These are phyloP conservation scores for Dysidea cf. avara DNA, from an alignment of 37 sponge, comb jelly and placozoan genomes.

Conservation along the genomic window DNA sequence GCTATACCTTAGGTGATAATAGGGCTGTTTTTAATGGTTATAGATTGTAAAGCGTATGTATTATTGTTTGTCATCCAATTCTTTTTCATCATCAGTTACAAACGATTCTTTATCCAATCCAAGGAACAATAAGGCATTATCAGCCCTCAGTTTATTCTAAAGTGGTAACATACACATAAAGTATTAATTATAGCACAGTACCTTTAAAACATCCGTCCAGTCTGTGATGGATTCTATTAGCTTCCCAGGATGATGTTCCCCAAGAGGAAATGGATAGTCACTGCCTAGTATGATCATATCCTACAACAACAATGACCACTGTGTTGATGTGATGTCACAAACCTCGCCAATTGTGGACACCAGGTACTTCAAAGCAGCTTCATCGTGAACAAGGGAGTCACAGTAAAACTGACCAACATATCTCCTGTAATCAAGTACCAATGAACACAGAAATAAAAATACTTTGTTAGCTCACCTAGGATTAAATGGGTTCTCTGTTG, in stretches of 20 bases:
- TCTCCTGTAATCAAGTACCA: slow-evolving; percentile 42
- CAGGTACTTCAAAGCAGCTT: slow-evolving; percentile 70
- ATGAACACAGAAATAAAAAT: not conserved
- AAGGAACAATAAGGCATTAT: slow-evolving; percentile 76
- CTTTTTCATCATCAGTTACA: not conserved
- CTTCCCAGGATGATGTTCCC: slow-evolving; percentile 91
- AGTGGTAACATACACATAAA: not conserved
- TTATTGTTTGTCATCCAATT: too few relatives aligned
- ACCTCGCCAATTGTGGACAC: slow-evolving; percentile 66
- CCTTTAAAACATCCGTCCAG: slow-evolving; percentile 57
- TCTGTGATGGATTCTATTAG: slow-evolving; percentile 71
- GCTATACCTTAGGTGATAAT: too few relatives aligned
- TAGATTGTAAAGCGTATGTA: too few relatives aligned
- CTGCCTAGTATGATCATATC: slow-evolving; percentile 72
- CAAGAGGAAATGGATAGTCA: slow-evolving; percentile 93
- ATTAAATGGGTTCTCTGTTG: slow-evolving; percentile 75
- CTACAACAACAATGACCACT: slow-evolving; percentile 24
- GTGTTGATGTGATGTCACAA: not conserved
- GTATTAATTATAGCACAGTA: not conserved
- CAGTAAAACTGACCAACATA: slow-evolving; percentile 85
- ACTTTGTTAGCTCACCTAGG: slow-evolving; percentile 53
- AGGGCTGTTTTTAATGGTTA: too few relatives aligned
- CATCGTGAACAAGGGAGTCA: slow-evolving; percentile 86
- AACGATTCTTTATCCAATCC: slow-evolving; percentile 46
- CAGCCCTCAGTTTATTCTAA: slow-evolving; percentile 68